These are phyloP conservation scores for Batillaria attramentaria DNA, from an alignment of 1,140 invertebrate species.

Conservation along the genomic window DNA sequence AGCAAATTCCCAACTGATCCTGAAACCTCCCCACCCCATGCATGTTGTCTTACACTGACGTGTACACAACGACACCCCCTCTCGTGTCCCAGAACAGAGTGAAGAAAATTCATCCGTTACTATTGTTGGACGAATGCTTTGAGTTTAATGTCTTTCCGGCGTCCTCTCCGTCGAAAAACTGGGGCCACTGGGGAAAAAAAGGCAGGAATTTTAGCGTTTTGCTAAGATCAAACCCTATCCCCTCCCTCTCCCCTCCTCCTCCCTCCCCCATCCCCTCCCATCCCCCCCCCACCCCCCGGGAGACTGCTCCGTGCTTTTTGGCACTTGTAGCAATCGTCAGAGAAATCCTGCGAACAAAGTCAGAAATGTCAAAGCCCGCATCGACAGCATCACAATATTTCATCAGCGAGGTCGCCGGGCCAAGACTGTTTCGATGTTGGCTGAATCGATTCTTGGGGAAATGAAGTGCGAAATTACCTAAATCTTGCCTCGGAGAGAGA, in stretches of 20 bases:
- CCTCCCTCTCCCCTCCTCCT: not conserved
- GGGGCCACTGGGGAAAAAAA: too few species aligned
- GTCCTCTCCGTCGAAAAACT: too few species aligned
- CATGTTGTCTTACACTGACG: too few species aligned
- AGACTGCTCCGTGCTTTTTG: not conserved
- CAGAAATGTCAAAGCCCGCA: not conserved
- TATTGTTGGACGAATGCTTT: too few species aligned
- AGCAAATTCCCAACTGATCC: too few species aligned
- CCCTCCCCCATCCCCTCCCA: not conserved
- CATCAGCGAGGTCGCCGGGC: conserved; percentile 6
- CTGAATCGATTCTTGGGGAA: conserved; percentile 14
- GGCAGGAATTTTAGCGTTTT: too few species aligned
- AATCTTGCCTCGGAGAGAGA: not conserved
- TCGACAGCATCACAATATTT: conserved; percentile 21
- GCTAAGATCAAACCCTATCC: not conserved
- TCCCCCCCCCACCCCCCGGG: not conserved
- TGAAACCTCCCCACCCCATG: too few species aligned
- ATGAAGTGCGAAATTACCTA: conserved; percentile 14
- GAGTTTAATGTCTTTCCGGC: too few species aligned
- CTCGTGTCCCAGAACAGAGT: too few species aligned
- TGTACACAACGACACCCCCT: too few species aligned
- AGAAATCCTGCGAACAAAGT: too few species aligned
- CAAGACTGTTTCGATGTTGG: not conserved
- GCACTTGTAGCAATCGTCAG: conserved; percentile 11
- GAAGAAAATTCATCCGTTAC: too few species aligned